phyloP scores from a whole-genome alignment of 2,888 invertebrate species.

The Agrenia bidenticulata region DNA sequence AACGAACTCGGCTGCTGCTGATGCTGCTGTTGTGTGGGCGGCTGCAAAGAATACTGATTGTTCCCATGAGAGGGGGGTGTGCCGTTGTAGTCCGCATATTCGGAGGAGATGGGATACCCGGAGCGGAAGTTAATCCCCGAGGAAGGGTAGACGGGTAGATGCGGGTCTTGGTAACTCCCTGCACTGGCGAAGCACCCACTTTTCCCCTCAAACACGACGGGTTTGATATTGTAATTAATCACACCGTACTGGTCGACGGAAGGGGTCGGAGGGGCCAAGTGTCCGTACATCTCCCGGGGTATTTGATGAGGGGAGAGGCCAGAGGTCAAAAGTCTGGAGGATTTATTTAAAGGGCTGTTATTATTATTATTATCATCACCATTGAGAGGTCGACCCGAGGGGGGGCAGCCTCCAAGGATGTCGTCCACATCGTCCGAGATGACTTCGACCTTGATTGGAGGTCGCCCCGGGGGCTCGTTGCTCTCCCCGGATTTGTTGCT shows the following conservation, averaged over 20 bases:
- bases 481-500: background rate
- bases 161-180: constrained; percentile 4
- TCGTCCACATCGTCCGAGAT: background rate
- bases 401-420: background rate
- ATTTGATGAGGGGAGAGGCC: background rate
- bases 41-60: constrained; percentile 3
- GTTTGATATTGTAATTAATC: constrained; percentile 1
- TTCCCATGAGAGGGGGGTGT: background rate
- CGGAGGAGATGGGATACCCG: background rate
- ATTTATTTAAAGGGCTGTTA: background rate
- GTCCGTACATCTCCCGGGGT: background rate
- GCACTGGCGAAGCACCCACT: background rate
- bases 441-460: constrained; percentile 15
- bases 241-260: constrained; percentile 4
- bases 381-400: background rate
- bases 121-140: background rate
- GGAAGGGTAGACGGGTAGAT: background rate
- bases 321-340: background rate
- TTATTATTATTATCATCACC: constrained; percentile 12
- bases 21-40: background rate
- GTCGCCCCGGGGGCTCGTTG: constrained; percentile 4
- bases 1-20: constrained; percentile 9
- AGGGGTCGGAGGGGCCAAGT: background rate
- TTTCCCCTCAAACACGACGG: background rate
- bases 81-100: background rate